Evolutionary conservation across 2,888 invertebrate genomes (phyloP).

Genomic region (Athalia circularis): DNA sequence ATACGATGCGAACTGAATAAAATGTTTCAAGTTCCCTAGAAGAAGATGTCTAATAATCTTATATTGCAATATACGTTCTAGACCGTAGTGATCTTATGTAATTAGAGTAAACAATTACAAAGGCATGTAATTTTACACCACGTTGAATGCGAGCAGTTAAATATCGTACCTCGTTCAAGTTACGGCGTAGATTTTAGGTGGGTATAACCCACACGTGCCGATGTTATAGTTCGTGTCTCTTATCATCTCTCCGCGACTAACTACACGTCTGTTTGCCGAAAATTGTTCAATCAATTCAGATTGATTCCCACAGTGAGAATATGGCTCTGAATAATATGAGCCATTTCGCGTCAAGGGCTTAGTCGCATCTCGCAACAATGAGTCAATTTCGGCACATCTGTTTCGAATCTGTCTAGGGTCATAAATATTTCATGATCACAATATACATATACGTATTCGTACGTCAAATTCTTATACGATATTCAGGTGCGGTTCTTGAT

Average conservation of each 20-base stretch:
- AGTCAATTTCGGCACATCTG: neutral
- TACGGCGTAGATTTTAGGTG: neutral
- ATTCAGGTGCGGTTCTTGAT: constrained; percentile 5
- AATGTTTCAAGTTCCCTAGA: neutral
- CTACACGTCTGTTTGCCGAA: too few species aligned
- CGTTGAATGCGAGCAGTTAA: neutral
- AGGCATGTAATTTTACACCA: neutral
- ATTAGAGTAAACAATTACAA: constrained; percentile 13
- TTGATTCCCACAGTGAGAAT: too few species aligned
- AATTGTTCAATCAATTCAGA: too few species aligned
- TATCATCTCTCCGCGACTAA: too few species aligned
- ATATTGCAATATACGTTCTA: neutral
- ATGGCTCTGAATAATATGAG: too few species aligned
- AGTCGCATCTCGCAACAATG: too few species aligned
- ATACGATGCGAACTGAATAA: neutral
- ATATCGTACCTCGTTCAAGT: neutral
- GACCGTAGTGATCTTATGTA: neutral
- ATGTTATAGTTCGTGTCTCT: too few species aligned
- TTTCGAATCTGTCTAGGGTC: neutral
- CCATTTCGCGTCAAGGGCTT: too few species aligned
- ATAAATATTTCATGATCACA: neutral
- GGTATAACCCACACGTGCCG: too few species aligned
- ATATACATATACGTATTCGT: neutral
- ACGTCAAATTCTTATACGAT: constrained; percentile 15
- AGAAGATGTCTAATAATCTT: neutral